A percentile compares a stretch with the other conserved stretches of the same genome.
Conservation (phyloP, 2,888 invertebrate species). For the Cosmorhoe ocellata region DNA sequence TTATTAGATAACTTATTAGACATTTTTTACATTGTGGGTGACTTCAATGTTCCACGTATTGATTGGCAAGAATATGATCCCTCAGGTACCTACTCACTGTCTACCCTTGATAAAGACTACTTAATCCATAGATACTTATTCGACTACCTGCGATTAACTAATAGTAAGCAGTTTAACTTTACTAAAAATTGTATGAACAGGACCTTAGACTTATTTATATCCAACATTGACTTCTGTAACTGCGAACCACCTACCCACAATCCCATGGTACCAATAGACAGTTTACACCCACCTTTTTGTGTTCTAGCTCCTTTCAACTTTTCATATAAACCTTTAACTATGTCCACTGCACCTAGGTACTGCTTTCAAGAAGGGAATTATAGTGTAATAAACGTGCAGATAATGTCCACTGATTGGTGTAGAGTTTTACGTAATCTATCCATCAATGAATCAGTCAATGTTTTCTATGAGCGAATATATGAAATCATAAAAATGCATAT, state of each 20-base stretch:
- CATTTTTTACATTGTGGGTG: slow-evolving; percentile 2
- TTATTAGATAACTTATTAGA: neutral
- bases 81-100: neutral
- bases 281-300: neutral
- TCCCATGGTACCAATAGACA: neutral
- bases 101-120: neutral
- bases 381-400: neutral
- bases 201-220: slow-evolving; percentile 2
- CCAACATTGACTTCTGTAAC: neutral
- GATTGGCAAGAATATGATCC: neutral
- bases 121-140: neutral
- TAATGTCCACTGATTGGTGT: neutral
- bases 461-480: neutral
- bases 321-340: neutral
- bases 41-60: neutral
- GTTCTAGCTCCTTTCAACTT: neutral
- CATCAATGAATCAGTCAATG: neutral
- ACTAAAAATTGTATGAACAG: neutral
- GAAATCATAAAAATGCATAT: neutral
- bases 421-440: neutral
- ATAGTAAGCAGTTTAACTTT: slow-evolving; percentile 2
- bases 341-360: neutral
- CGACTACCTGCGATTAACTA: neutral
- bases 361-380: neutral
- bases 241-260: neutral